These are phyloP conservation scores for Lamellibrachia luymesi DNA, from an alignment of 1,140 invertebrate species.

Conservation along the genomic window DNA sequence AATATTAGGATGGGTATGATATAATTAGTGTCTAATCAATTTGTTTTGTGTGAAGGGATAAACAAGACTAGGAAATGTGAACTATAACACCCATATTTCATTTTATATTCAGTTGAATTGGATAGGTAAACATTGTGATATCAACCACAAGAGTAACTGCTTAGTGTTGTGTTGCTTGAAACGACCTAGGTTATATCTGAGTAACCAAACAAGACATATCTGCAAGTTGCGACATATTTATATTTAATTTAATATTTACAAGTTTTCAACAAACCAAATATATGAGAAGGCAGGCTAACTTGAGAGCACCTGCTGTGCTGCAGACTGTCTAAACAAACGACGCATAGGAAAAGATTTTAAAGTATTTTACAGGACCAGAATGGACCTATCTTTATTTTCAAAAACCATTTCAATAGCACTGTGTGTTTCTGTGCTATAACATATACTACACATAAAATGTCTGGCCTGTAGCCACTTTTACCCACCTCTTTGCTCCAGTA, in stretches of 20 bases:
- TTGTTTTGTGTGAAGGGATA: not conserved
- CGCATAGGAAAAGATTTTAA: too few relatives aligned
- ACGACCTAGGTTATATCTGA: too few relatives aligned
- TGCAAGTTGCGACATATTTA: too few relatives aligned
- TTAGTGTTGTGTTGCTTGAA: not conserved
- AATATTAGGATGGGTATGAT: not conserved
- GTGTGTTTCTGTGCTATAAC: not conserved
- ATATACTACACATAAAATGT: not conserved
- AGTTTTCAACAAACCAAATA: too few relatives aligned
- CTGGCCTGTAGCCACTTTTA: not conserved
- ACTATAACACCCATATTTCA: not conserved
- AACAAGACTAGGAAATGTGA: not conserved
- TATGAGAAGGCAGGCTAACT: too few relatives aligned
- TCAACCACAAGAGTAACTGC: slow-evolving; percentile 10
- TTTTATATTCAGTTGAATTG: slow-evolving; percentile 12
- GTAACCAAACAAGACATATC: too few relatives aligned
- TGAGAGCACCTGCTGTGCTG: too few relatives aligned
- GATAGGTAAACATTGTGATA: slow-evolving; percentile 12
- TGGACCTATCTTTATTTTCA: not conserved
- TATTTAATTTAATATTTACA: too few relatives aligned
- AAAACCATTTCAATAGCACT: not conserved
- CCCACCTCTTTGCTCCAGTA: slow-evolving; percentile 90
- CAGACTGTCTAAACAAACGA: too few relatives aligned
- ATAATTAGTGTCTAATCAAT: not conserved
- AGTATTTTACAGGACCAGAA: not conserved